Conservation (phyloP, 1,140 invertebrate genomes). For the Drosophila kurseongensis region DNA sequence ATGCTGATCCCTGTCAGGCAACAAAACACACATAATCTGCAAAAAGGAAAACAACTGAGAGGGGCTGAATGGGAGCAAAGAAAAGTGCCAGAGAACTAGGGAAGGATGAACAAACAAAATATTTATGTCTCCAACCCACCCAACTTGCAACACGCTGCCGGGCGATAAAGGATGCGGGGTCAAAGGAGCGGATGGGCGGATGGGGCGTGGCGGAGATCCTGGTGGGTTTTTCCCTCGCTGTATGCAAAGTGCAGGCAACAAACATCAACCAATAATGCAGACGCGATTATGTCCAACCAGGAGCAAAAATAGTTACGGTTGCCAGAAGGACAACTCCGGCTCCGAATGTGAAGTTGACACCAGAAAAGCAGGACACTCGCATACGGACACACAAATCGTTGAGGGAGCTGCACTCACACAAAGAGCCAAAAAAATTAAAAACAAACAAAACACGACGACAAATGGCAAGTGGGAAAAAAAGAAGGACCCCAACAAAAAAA, state of each 20-base stretch:
- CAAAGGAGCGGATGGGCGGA: background rate
- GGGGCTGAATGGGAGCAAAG: conserved; percentile 23
- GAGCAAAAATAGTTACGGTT: conserved; percentile 47
- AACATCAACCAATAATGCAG: conserved; percentile 85
- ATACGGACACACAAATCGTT: conserved; percentile 41
- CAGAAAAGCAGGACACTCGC: conserved; percentile 44
- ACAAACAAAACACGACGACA: conserved; percentile 72
- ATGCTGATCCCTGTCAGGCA: conserved; percentile 84
- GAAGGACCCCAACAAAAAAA: conserved; percentile 16
- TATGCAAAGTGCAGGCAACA: conserved; percentile 70
- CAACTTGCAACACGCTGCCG: conserved; percentile 49
- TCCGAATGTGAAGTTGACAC: conserved; percentile 77
- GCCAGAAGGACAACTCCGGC: conserved; percentile 63
- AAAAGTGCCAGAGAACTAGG: conserved; percentile 18
- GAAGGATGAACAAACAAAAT: conserved; percentile 73
- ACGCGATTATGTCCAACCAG: conserved; percentile 83
- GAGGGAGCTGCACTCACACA: conserved; percentile 28
- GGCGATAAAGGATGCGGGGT: conserved; percentile 51
- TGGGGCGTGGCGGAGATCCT: conserved; percentile 10
- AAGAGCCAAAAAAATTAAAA: conserved; percentile 69
- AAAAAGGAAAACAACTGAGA: conserved; percentile 83
- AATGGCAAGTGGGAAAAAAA: conserved; percentile 43
- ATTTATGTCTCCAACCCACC: conserved; percentile 66
- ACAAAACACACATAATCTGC: conserved; percentile 85
- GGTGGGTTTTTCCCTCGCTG: conserved; percentile 31